These are phyloP conservation scores for Volucella zonaria DNA, from an alignment of 2,888 invertebrate genomes.

Conservation along the genomic window DNA sequence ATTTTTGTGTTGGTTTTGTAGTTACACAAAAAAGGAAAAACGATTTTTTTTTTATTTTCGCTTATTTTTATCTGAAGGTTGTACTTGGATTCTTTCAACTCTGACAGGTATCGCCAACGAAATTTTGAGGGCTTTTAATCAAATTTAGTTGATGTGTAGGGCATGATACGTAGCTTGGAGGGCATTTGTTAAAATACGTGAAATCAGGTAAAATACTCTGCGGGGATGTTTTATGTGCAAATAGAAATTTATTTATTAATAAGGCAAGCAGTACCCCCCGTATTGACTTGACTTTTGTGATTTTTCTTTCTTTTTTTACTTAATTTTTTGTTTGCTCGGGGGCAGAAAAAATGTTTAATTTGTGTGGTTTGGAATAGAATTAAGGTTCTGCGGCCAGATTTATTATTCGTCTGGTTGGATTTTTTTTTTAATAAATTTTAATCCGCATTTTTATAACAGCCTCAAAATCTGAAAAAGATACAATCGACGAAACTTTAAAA, in stretches of 20 bases:
- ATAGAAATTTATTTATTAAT: constrained; percentile 66
- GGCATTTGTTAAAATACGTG: constrained; percentile 22
- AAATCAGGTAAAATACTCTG: constrained; percentile 30
- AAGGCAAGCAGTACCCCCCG: not conserved
- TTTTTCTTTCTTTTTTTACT: constrained; percentile 6
- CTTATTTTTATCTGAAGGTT: not conserved
- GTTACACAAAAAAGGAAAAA: constrained; percentile 8
- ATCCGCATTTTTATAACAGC: too few species aligned
- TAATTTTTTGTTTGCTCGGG: not conserved
- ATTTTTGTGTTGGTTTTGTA: not conserved
- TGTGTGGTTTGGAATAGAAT: too few species aligned
- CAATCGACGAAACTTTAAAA: too few species aligned
- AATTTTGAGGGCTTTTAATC: constrained; percentile 41
- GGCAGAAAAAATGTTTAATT: too few species aligned
- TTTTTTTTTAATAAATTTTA: too few species aligned
- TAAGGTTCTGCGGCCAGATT: too few species aligned
- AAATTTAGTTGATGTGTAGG: constrained; percentile 24
- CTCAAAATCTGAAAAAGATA: too few species aligned
- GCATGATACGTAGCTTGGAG: not conserved
- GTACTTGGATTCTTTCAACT: not conserved
- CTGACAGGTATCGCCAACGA: constrained; percentile 3
- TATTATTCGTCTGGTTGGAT: too few species aligned
- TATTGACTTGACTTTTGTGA: constrained; percentile 6
- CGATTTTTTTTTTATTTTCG: not conserved
- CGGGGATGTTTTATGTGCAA: constrained; percentile 44